Evolutionary conservation across 2,888 invertebrate species (phyloP).

Genomic region (Agonum fuliginosum): DNA sequence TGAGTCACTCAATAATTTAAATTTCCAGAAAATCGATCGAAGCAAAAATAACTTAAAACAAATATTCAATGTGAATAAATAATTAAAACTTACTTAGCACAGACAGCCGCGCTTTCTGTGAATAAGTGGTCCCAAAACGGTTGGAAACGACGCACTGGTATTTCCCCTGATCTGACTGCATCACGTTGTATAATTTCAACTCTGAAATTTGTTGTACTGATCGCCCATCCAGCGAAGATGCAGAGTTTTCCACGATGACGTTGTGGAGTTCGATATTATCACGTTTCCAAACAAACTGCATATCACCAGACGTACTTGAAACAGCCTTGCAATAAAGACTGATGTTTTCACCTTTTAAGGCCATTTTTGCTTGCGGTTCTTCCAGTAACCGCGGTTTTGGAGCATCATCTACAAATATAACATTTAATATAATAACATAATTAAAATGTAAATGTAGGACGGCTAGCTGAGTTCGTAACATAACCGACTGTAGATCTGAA

Average conservation of each 20-base stretch:
- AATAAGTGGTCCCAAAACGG: slow-evolving; percentile 91
- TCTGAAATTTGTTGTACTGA: slow-evolving; percentile 82
- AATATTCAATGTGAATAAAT: slow-evolving; percentile 71
- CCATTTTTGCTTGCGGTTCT: slow-evolving; percentile 87
- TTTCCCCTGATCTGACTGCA: slow-evolving; percentile 87
- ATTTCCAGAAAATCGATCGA: too few relatives aligned
- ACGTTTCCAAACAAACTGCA: slow-evolving; percentile 91
- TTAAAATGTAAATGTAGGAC: too few relatives aligned
- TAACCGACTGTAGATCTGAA: too few relatives aligned
- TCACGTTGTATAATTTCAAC: slow-evolving; percentile 84
- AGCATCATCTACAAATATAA: slow-evolving; percentile 78
- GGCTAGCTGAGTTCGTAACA: background rate
- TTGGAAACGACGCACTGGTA: slow-evolving; percentile 96
- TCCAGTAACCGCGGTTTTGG: slow-evolving; percentile 90
- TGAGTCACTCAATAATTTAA: too few relatives aligned
- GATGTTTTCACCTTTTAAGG: slow-evolving; percentile 91
- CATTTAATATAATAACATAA: slow-evolving; percentile 37
- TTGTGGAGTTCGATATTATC: slow-evolving; percentile 81
- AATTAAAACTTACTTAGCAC: slow-evolving; percentile 77
- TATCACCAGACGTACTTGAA: slow-evolving; percentile 83
- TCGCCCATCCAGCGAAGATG: slow-evolving; percentile 74
- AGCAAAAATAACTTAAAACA: slow-evolving; percentile 60
- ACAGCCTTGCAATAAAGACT: slow-evolving; percentile 88
- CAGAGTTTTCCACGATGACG: slow-evolving; percentile 73
- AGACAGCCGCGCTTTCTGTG: slow-evolving; percentile 88